Conservation (phyloP, 2,113 vertebrate genomes). For the Climacteris rufus region DNA sequence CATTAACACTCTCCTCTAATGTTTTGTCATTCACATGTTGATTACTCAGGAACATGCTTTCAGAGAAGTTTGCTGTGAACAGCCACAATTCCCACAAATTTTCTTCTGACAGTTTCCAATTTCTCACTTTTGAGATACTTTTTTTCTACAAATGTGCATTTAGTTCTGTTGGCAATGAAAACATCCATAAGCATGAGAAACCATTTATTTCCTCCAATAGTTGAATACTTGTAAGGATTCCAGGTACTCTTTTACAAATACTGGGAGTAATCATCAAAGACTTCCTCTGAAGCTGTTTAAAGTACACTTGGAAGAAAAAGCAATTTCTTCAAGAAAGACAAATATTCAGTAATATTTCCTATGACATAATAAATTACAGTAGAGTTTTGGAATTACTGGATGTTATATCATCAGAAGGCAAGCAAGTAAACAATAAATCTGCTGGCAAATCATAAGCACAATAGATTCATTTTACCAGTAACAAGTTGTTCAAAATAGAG, state of each 20-base stretch:
- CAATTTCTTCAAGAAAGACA: not conserved
- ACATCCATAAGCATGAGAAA: not conserved
- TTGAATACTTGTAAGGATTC: not conserved
- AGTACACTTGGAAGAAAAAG: not conserved
- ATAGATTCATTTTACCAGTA: not conserved
- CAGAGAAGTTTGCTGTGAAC: not conserved
- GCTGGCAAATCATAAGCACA: not conserved
- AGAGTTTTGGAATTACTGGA: not conserved
- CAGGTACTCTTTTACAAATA: not conserved
- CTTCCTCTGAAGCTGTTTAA: not conserved
- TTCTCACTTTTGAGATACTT: not conserved
- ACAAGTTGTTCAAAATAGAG: not conserved
- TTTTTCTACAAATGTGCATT: not conserved
- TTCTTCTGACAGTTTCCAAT: not conserved
- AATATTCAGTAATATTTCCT: not conserved
- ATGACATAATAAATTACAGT: not conserved
- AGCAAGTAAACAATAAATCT: not conserved
- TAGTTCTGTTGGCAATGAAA: not conserved
- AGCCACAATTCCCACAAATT: not conserved
- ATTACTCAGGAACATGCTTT: not conserved
- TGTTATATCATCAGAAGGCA: not conserved
- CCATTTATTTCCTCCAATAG: not conserved
- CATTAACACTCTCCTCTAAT: not conserved
- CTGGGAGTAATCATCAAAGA: not conserved
- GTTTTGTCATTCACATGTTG: not conserved